Evolutionary conservation across 2,888 invertebrate species (phyloP).

Genomic region (Euplagia quadripunctaria): DNA sequence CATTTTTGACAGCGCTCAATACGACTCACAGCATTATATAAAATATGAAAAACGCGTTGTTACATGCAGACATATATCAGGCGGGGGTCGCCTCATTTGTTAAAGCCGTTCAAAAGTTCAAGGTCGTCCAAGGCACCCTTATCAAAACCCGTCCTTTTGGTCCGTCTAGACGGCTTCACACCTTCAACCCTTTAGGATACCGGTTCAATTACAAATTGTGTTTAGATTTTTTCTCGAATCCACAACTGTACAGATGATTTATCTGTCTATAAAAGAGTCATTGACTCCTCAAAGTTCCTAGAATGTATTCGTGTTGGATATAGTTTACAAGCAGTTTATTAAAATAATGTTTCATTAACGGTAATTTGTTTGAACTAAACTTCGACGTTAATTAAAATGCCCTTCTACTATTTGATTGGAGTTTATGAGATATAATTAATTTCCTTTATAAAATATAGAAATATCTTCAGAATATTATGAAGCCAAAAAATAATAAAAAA

Average conservation of each 20-base stretch:
- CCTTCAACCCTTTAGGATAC: slow-evolving; percentile 81
- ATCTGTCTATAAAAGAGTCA: slow-evolving; percentile 27
- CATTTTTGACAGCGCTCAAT: slow-evolving; percentile 32
- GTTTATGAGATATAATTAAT: slow-evolving; percentile 54
- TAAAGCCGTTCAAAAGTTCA: slow-evolving; percentile 83
- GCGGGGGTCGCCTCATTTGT: slow-evolving; percentile 79
- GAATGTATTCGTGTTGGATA: slow-evolving; percentile 32
- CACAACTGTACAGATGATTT: slow-evolving; percentile 29
- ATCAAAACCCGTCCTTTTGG: slow-evolving; percentile 83
- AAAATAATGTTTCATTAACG: slow-evolving; percentile 36
- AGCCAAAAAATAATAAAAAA: too few species aligned
- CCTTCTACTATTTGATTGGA: slow-evolving; percentile 55
- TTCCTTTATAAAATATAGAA: background rate
- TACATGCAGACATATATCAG: slow-evolving; percentile 58
- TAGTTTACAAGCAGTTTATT: slow-evolving; percentile 42
- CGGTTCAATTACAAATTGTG: slow-evolving; percentile 76
- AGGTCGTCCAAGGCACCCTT: slow-evolving; percentile 83
- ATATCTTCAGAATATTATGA: background rate
- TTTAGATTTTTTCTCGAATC: slow-evolving; percentile 54
- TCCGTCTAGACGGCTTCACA: slow-evolving; percentile 85
- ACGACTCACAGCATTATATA: slow-evolving; percentile 31
- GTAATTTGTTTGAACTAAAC: slow-evolving; percentile 43
- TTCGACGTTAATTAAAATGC: slow-evolving; percentile 53
- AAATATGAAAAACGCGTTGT: slow-evolving; percentile 52
- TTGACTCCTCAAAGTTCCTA: slow-evolving; percentile 28